Evolutionary conservation across 1,140 invertebrate species (phyloP).

Genomic region (Tenebrio molitor): DNA sequence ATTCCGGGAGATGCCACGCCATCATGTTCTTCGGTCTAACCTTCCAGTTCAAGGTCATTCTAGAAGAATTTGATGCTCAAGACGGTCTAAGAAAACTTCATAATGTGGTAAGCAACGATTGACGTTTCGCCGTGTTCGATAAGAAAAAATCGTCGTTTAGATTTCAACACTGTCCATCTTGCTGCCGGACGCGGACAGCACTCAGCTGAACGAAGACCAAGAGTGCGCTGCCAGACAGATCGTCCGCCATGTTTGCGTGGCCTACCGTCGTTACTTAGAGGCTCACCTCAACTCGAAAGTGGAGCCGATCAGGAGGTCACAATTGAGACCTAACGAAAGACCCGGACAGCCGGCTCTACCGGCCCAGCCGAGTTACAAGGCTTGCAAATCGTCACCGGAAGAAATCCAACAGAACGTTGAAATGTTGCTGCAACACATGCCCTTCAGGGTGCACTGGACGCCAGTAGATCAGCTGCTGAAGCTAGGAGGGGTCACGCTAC

Average conservation of each 20-base stretch:
- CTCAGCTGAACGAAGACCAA: conserved; percentile 86
- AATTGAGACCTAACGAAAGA: conserved; percentile 62
- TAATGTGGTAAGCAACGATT: conserved; percentile 83
- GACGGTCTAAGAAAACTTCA: conserved; percentile 94
- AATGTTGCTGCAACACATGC: conserved; percentile 82
- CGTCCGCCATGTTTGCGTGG: conserved; percentile 91
- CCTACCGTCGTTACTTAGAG: conserved; percentile 93
- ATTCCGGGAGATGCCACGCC: conserved; percentile 95
- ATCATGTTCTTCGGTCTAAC: conserved; percentile 97
- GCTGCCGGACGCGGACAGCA: conserved; percentile 76
- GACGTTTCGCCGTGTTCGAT: too few species aligned
- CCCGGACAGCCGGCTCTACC: conserved; percentile 65
- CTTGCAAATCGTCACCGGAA: conserved; percentile 80
- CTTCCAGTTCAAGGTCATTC: conserved; percentile 91
- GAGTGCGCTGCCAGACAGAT: conserved; percentile 94
- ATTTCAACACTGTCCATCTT: conserved; percentile 89
- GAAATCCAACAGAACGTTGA: conserved; percentile 89
- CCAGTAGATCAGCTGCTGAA: conserved; percentile 89
- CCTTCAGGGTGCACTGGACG: conserved; percentile 83
- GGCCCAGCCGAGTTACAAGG: conserved; percentile 76
- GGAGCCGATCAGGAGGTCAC: conserved; percentile 77
- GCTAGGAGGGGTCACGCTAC: conserved; percentile 85
- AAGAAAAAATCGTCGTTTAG: conserved; percentile 64
- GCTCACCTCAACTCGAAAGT: conserved; percentile 89
- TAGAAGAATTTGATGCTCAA: conserved; percentile 91